Evolutionary conservation across 2,888 invertebrate genomes (phyloP).

Genomic region (Elegia similella): DNA sequence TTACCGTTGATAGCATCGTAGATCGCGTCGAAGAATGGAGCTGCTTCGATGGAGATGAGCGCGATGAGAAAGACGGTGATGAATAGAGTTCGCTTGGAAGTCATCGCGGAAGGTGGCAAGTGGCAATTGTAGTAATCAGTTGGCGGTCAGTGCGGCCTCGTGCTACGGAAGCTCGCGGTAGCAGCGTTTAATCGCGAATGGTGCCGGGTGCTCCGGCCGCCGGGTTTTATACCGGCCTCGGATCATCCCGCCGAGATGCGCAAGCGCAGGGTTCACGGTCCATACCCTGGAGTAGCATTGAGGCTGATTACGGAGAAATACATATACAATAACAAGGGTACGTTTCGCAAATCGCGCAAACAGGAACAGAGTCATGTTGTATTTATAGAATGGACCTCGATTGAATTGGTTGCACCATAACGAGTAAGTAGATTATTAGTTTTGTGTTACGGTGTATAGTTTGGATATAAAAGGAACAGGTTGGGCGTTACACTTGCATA

Average conservation of each 20-base stretch:
- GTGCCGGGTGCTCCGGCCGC: constrained; percentile 66
- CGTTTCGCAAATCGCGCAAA: constrained; percentile 43
- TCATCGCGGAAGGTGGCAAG: constrained; percentile 66
- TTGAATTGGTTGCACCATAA: constrained; percentile 29
- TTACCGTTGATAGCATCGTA: constrained; percentile 72
- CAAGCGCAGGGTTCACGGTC: constrained; percentile 74
- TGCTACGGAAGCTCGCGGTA: constrained; percentile 67
- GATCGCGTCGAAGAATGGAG: constrained; percentile 73
- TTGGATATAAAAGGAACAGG: not conserved
- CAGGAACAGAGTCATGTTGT: constrained; percentile 41
- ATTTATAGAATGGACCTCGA: constrained; percentile 15
- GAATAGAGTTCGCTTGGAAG: constrained; percentile 39
- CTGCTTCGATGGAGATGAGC: constrained; percentile 48
- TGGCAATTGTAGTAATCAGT: constrained; percentile 69
- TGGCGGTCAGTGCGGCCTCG: constrained; percentile 69
- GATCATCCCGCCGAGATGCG: constrained; percentile 69
- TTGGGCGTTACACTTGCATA: not conserved
- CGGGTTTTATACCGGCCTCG: constrained; percentile 79
- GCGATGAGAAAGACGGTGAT: constrained; percentile 38
- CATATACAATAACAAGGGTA: constrained; percentile 52
- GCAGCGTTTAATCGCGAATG: constrained; percentile 74
- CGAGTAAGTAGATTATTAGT: constrained; percentile 23
- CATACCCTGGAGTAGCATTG: constrained; percentile 68
- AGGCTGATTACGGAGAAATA: constrained; percentile 49
- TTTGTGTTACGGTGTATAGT: not conserved